Evolutionary conservation across 2,888 invertebrate species (phyloP), one percentile per base, ranked within the genome.

Genomic region (Erynnis tages): DNA sequence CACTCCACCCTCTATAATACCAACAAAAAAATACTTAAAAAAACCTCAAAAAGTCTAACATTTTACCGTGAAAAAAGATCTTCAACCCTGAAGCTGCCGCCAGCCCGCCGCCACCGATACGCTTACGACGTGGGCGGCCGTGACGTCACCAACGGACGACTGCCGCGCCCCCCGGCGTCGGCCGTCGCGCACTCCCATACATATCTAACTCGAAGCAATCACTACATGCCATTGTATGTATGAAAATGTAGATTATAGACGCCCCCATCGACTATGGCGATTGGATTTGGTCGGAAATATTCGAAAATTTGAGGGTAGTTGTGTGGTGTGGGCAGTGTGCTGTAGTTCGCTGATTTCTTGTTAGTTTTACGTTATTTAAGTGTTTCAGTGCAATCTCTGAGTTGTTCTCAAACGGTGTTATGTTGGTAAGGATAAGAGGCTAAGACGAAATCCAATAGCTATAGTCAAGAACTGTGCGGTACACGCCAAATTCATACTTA

Each of bases 131-230:
- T 49, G 34, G 49, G 49, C 34, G 40, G 40, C 41, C 11, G 34
- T 40, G 38, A 53, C 53, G 27, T 53, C 38, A 38, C 38, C 7
- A 30, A 2, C 4, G 46, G 49, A 45, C 52, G 40, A 32, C 45
- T 54, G 57, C 57, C 54, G 58, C 66, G 73, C 79, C 79, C 73
- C 76, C 65, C 69, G 76, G 70, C 77, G 71, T 66, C 71, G 55
- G 60, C 63, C 71, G 62, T 62, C 56, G 38, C 63, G 71, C 78
- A 79, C 76, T 65, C 67, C 65, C 77, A 76, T 81, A 87, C 87
- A 88, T 88, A 88, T 88, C 87, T 81, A 77, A 82, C 73, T 67
- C 73, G 71, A 72, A 86, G 87, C 87, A 87, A 88, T 86, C 87
- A 81, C 79, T 70, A 73, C 69, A 73, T 77, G 79, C 73, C 76